Base-by-base conservation (phyloP, 2,888 invertebrate genomes). In the Choristoneura rosaceana region DNA sequence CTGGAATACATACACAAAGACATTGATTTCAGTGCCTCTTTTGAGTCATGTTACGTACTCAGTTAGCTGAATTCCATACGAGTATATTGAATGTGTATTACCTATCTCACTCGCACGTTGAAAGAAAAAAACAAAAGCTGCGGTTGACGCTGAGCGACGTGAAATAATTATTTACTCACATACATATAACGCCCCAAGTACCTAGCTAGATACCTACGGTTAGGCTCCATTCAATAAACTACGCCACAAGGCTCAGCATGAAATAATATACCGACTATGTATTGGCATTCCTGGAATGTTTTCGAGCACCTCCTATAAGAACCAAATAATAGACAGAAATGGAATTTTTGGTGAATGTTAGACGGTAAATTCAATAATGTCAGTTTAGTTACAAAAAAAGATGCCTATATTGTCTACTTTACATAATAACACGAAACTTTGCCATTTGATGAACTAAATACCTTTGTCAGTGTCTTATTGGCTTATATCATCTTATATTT, bases 211-310 rank as follows among this genome's bases (percentile, higher is more conserved):
- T 1, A 25, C 25, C 25, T 25, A 25, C 52, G 45, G 45, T 47
- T 55, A 55, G 52, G 61, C 38, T 12, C 9, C 10, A 43, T 45
- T 62, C 61, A 62, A 67, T 71, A 60, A 65, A 60, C 64, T 70
- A 65, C 69, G 17, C 50, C 15, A 59, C 60, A 70, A 65, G 50
- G 43, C 59, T 15, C n/a, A 34, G 50, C 15, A 15, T 25, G 50
- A 60, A 65, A 65, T 70, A 65, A 70, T 70, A 70, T 70, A 50
- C 60, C 60, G 15, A 41, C 60, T 66, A 71, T 61, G 8, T 64
- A 65, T 65, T 50, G 59, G 65, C 52, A 70, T 52, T 71, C 55
- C 38, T 10, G 33, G 14, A 58, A 55, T 58, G 5, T n/a, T 58
- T 58, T 41, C 61, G 41, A 62, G 52, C 41, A 62, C 33, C 25